Evolutionary conservation across 1,140 invertebrate species (phyloP).

Genomic region (Ceratosolen solmsi): DNA sequence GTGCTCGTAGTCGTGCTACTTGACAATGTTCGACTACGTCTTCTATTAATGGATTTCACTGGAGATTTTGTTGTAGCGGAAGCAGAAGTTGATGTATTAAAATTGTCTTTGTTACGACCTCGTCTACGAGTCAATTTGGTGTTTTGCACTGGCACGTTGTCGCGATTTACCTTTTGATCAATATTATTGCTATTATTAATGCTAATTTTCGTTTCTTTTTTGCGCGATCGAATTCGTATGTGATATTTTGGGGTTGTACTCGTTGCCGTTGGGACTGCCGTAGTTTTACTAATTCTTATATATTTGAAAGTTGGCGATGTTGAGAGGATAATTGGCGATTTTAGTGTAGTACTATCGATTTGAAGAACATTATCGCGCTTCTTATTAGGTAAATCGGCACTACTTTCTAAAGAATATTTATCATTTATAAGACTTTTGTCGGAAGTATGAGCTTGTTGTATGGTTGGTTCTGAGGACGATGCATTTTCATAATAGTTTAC

Average conservation of each 20-base stretch:
- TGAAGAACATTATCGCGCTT: conserved; percentile 1
- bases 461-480: not conserved
- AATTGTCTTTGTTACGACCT: conserved; percentile 2
- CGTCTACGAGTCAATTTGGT: not conserved
- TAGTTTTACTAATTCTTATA: not conserved
- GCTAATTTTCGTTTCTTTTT: not conserved
- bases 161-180: conserved; percentile 10
- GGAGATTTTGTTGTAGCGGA: not conserved
- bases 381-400: not conserved
- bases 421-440: conserved; percentile 16
- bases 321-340: not conserved
- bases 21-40: conserved; percentile 31
- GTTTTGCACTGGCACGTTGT: not conserved
- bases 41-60: not conserved
- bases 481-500: conserved; percentile 33
- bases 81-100: not conserved
- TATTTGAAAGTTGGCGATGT: not conserved
- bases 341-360: not conserved
- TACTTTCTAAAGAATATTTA: not conserved
- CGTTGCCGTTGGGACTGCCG: not conserved
- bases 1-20: conserved; percentile 9
- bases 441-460: not conserved
- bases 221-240: conserved; percentile 7
- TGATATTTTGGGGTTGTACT: not conserved
- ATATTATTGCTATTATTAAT: not conserved